Evolutionary conservation across 2,888 invertebrate genomes (phyloP), one percentile per base, ranked within the genome.

Genomic region (Orthosia gothica): DNA sequence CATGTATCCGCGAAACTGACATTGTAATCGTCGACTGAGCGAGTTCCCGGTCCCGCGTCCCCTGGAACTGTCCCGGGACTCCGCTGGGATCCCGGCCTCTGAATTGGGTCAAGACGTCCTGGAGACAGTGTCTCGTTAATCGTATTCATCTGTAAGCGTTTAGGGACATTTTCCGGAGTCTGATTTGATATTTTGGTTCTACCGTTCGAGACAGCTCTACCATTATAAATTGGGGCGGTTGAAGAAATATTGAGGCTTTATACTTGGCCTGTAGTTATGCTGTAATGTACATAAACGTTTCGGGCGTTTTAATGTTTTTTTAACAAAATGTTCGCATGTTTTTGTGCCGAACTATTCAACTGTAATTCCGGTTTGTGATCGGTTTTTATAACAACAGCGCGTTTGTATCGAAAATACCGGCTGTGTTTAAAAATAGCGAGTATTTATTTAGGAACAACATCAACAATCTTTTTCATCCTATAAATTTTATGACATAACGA

Each of bases 141-240:
- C 78, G 83, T 85, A 83, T 83, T 83, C 85, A 85, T 82, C 85
- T 78, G 79, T 82, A 82, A 85, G 79, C 79, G 77, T 84, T 81
- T 84, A 84, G 67, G 81, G 84, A 67, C 70, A 70, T 70, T 81
- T 84, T 76, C 59, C 57, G 57, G 67, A 40, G 45, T 49, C 64
- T 58, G 67, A 76, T 66, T 70, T 65, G 76, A 76, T 82, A 82
- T 76, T 76, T 76, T 84, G 68, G 50, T 69, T 74, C 23, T 50
- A 45, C 81, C 65, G 50, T 69, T 74, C 23, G 54, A 45, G 47
- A 50, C 58, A 15, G 40, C 54, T 55, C 55, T 40, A 23, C 26
- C 49, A 61, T 69, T 82, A 76, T 71, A 67, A 81, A 84, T 81
- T 58, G 59, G 32, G 18, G 52, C n/a, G 70, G 32, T 52, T n/a